Evolutionary conservation across 2,888 invertebrate species (phyloP).

Genomic region (Amorpha juglandis): DNA sequence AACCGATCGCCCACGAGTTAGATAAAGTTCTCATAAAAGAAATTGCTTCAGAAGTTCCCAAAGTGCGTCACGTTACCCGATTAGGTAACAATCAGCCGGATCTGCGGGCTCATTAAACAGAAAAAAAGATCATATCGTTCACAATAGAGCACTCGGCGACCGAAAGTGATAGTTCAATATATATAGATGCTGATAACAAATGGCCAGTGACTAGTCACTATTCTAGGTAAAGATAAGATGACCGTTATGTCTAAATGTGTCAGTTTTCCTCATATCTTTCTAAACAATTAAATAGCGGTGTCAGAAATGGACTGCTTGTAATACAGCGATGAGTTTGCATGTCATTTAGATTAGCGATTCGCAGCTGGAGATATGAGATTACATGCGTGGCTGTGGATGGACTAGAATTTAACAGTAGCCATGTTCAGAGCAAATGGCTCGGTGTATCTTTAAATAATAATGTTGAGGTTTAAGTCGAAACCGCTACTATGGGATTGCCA

Average conservation of each 20-base stretch:
- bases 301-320: conserved; percentile 3
- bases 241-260: conserved; percentile 31
- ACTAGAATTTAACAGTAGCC: not conserved
- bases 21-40: conserved; percentile 29
- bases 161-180: conserved; percentile 80
- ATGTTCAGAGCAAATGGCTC: not conserved
- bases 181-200: conserved; percentile 69
- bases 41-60: conserved; percentile 27
- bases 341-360: conserved; percentile 11
- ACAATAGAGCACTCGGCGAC: conserved; percentile 78
- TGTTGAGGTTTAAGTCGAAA: not conserved
- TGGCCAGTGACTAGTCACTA: conserved; percentile 63
- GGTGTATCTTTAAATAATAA: not conserved
- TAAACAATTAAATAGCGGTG: conserved; percentile 23
- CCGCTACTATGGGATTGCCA: not conserved
- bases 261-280: conserved; percentile 30
- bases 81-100: conserved; percentile 79
- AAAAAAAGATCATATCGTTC: conserved; percentile 75
- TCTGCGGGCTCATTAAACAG: conserved; percentile 73
- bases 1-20: conserved; percentile 41
- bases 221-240: conserved; percentile 46
- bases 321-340: conserved; percentile 17
- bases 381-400: not conserved
- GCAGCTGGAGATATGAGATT: conserved; percentile 10
- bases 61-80: conserved; percentile 58